phyloP scores from a whole-genome alignment of 2,797 vertebrate species.

The Tangara arthus region DNA sequence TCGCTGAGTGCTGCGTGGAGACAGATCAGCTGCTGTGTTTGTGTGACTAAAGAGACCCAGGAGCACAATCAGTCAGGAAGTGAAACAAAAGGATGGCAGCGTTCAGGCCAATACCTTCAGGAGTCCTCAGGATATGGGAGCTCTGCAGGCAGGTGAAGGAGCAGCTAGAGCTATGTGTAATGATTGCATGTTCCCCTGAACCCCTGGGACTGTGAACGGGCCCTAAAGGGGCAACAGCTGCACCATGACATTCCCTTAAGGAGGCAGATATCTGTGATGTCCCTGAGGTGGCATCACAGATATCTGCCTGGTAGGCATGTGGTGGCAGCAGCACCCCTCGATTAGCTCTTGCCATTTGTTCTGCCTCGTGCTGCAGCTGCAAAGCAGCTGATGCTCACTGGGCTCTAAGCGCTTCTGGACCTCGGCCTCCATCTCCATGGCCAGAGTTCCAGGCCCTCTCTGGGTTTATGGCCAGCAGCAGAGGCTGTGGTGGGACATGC shows the following conservation, averaged over 20 bases:
- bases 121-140: neutral
- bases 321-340: neutral
- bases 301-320: neutral
- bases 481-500: neutral
- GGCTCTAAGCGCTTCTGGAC: neutral
- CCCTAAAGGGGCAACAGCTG: neutral
- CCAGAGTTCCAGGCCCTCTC: neutral
- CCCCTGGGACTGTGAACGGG: neutral
- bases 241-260: neutral
- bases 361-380: neutral
- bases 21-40: constrained; percentile 42
- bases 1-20: neutral
- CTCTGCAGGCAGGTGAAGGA: neutral
- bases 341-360: neutral
- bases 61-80: constrained; percentile 40
- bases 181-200: neutral
- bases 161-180: neutral
- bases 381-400: neutral
- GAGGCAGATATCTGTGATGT: too few species aligned
- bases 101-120: neutral
- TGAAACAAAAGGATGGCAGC: constrained; percentile 35
- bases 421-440: neutral
- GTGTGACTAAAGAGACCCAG: constrained; percentile 54
- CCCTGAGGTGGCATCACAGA: neutral
- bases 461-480: neutral